Base-by-base conservation (phyloP, 2,888 invertebrate genomes). In the Orthosia gothica region DNA sequence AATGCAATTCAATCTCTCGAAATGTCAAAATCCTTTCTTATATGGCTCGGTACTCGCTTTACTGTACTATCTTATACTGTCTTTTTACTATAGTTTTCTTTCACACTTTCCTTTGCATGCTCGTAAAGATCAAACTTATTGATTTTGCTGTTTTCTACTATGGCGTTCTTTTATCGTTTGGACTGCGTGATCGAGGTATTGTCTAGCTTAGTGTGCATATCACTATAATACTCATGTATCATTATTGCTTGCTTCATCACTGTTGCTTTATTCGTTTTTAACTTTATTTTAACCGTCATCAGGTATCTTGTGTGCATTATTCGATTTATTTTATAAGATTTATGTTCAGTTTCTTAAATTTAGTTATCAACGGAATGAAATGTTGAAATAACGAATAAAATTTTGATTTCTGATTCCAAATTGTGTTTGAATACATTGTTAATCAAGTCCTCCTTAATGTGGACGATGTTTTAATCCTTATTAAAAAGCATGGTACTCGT, bases 41-140 rank as follows among this genome's bases (percentile, higher is more conserved):
- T 5, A 69, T 59, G 57, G 62, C 76, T 74, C 79, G 87, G 82
- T 87, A 72, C 82, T 76, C 81, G 87, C 85, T 82, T 76, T 11
- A 40, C 47, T 73, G 1, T 66, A 79, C 47, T 68, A 32, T 32
- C 5, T 54, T 74, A 63, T 55, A 58, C 23, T 73, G 20, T 76
- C 20, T 74, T 59, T 50, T 15, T 74, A 69, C 57, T 58, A 47
- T 52, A 54, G 49, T 71, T 65, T 75, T 63, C 70, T 58, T 49
- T 64, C 13, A 66, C 57, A 58, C 49, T 74, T 66, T 26, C 61
- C 15, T 69, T n/a, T 74, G 86, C 83, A 87, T 86, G 85, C 50
- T 18, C 18, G 63, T 45, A 20, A 45, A 20, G 65, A 74, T 66
- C 59, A 69, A n/a, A 59, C 68, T 47, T 45, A 70, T 71, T 74